Conservation (phyloP, 2,797 vertebrate genomes). For the Peromyscus melanophrys region DNA sequence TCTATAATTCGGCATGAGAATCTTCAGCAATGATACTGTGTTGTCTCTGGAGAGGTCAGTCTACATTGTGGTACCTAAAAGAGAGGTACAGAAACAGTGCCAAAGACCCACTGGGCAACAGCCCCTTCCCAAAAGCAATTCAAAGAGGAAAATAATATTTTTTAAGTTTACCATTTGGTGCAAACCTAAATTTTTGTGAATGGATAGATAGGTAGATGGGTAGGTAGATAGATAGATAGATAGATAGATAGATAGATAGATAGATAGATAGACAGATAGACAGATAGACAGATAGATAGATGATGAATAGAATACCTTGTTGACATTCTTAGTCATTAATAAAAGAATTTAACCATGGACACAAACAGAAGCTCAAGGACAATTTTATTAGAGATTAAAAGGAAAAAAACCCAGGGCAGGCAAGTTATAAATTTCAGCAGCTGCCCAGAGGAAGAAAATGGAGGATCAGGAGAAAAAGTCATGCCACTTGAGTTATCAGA, state of each 20-base stretch:
- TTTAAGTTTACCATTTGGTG: neutral
- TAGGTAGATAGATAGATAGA: neutral
- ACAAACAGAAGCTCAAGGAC: neutral
- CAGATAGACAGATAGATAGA: neutral
- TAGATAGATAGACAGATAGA: neutral
- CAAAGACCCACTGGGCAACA: neutral
- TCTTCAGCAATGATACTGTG: neutral
- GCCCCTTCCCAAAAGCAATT: neutral
- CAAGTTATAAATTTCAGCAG: neutral
- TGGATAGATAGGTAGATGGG: neutral
- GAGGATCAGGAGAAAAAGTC: neutral
- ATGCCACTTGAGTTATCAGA: neutral
- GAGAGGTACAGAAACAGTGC: neutral
- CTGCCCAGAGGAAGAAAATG: neutral
- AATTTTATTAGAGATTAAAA: neutral
- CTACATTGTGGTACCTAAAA: neutral
- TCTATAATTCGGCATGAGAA: neutral
- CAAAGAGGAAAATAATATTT: neutral
- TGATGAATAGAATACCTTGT: neutral
- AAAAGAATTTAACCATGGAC: neutral
- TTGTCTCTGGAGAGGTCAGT: neutral
- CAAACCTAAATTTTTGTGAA: constrained; percentile 1
- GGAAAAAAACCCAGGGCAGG: neutral
- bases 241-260: neutral
- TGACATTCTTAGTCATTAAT: neutral